phyloP scores from a whole-genome alignment of 2,113 vertebrate genomes.

The Fregata magnificens region DNA sequence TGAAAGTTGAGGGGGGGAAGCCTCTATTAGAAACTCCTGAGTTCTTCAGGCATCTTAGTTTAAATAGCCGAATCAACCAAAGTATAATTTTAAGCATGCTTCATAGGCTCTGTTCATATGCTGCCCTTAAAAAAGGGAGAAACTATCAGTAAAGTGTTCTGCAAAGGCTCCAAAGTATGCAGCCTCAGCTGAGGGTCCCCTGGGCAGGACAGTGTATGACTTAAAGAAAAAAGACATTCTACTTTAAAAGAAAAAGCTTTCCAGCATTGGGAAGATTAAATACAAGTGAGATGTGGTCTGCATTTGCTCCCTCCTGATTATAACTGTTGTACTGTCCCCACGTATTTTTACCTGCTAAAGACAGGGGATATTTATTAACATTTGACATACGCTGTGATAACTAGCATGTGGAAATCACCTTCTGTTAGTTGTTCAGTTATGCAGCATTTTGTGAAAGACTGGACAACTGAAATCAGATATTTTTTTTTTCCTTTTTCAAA shows the following conservation, averaged over 20 bases:
- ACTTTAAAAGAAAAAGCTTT: background rate
- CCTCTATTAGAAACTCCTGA: background rate
- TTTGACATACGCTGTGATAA: background rate
- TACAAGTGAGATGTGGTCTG: background rate
- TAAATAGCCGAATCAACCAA: background rate
- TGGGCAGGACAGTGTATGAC: background rate
- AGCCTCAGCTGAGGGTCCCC: background rate
- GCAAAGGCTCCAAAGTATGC: background rate
- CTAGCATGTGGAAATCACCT: background rate
- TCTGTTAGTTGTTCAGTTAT: background rate
- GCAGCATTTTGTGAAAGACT: background rate
- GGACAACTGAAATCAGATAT: background rate
- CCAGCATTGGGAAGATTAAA: background rate
- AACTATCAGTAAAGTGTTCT: background rate
- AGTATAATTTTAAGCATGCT: background rate
- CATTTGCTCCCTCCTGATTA: background rate
- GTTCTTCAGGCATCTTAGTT: background rate
- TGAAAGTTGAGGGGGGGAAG: background rate
- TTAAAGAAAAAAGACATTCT: background rate
- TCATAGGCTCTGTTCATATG: background rate
- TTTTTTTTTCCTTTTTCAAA: background rate
- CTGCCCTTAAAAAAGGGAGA: background rate
- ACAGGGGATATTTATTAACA: background rate
- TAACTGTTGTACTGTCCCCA: accelerated
- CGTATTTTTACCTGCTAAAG: background rate